phyloP scores from a whole-genome alignment of 2,888 invertebrate species.

The Drosophila meridiana region DNA sequence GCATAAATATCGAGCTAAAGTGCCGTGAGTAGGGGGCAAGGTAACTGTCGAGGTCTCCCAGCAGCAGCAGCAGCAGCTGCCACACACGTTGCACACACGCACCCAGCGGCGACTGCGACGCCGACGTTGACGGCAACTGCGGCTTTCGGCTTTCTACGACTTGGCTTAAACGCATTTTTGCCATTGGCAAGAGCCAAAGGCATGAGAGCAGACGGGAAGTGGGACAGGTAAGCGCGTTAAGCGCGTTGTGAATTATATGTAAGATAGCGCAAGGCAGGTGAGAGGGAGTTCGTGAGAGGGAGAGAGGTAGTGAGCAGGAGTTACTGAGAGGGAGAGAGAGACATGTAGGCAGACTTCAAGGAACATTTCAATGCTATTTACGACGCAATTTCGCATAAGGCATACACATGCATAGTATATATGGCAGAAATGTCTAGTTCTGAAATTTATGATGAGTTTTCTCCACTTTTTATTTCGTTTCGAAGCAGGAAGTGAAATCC shows the following conservation, averaged over 20 bases:
- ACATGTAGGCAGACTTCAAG: constrained; percentile 47
- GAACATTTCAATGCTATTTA: constrained; percentile 54
- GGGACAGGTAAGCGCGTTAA: constrained; percentile 53
- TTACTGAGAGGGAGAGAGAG: not conserved
- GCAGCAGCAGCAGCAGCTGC: constrained; percentile 59
- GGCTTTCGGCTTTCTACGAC: constrained; percentile 59
- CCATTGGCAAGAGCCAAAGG: constrained; percentile 51
- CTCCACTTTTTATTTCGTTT: constrained; percentile 10
- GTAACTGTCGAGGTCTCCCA: constrained; percentile 37
- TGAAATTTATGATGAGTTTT: constrained; percentile 50
- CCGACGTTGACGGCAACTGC: constrained; percentile 34
- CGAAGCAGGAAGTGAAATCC: constrained; percentile 32
- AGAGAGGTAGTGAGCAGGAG: not conserved
- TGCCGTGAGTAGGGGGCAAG: constrained; percentile 51
- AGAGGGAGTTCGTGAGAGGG: not conserved
- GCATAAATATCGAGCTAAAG: constrained; percentile 78
- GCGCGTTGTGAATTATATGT: constrained; percentile 74
- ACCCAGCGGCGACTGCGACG: constrained; percentile 52
- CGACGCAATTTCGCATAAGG: constrained; percentile 59
- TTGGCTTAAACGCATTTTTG: constrained; percentile 79
- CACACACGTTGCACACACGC: constrained; percentile 71
- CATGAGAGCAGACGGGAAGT: constrained; percentile 1
- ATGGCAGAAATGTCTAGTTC: constrained; percentile 34
- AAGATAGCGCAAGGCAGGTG: constrained; percentile 41
- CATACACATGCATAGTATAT: constrained; percentile 11